Evolutionary conservation across 2,888 invertebrate species (phyloP), one percentile per base, ranked within the genome.

Genomic region (Campoletis raptor): DNA sequence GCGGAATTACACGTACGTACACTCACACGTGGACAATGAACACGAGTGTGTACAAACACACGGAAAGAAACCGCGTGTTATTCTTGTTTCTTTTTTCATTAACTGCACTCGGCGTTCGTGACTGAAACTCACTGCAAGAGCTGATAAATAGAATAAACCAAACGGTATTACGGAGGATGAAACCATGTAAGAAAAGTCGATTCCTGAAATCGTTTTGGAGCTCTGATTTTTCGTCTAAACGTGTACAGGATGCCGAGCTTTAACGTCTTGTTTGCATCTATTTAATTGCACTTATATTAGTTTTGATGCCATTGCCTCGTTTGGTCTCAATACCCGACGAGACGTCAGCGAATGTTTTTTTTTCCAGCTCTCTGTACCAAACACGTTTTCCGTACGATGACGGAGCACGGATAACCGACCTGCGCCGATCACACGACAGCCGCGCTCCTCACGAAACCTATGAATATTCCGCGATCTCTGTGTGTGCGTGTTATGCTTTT

Each of bases 341-440:
- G 36, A 61, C 12, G 30, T 36, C 12, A 24, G 52, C 45, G 6
- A 24, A 24, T 61, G 12, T 30, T 61, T 30, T 61, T 61, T 24
- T 24, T 21, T 12, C 30, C 4, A 61, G 15, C 15, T 30, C 52
- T 54, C 61, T 30, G 15, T 57, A 76, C 76, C 21, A 40, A 40
- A 48, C 85, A 82, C 77, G 73, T 86, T 86, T 86, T 74, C 45
- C 84, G 67, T 42, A 82, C 77, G 30, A 73, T 77, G 84, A 82
- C 78, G 78, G 79, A 79, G 74, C 78, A 78, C 72, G 57, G 52
- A 61, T 61, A 73, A 81, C 57, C 80, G 83, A 77, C 61, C 83
- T 86, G 77, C 86, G 79, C 76, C 79, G 85, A 85, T 80, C 82
- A 57, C 67, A 83, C 83, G 73, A 85, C 81, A 72, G 69, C 64